Evolutionary conservation across 2,888 invertebrate genomes (phyloP).

Genomic region (Andrena marginata): DNA sequence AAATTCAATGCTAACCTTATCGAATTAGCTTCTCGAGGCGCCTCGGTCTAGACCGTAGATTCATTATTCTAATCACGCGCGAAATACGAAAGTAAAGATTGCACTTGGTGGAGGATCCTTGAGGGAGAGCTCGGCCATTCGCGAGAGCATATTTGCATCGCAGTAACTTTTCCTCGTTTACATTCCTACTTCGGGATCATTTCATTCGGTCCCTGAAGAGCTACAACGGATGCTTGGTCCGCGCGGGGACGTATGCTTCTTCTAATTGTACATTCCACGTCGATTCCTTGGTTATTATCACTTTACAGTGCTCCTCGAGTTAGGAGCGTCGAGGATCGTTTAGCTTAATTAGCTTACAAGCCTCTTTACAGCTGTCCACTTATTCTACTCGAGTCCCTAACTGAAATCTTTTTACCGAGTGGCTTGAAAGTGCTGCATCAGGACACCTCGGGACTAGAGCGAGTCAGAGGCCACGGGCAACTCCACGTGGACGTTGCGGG

Average conservation of each 20-base stretch:
- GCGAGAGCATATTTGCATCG: conserved; percentile 1
- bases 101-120: not conserved
- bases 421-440: too few relatives aligned
- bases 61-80: conserved; percentile 6
- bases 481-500: conserved; percentile 48
- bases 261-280: conserved; percentile 4
- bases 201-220: conserved; percentile 2
- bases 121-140: not conserved
- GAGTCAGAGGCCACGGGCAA: not conserved
- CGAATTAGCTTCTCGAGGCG: not conserved
- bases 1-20: conserved; percentile 1
- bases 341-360: too few relatives aligned
- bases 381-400: too few relatives aligned
- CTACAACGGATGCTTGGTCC: too few relatives aligned
- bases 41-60: not conserved
- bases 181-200: conserved; percentile 27
- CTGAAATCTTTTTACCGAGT: too few relatives aligned
- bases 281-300: not conserved
- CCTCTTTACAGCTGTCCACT: too few relatives aligned
- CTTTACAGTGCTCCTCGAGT: not conserved
- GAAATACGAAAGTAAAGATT: not conserved
- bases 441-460: too few relatives aligned
- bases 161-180: conserved; percentile 30
- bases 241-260: not conserved
- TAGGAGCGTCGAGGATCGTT: too few relatives aligned